Base-by-base conservation (phyloP, 2,888 invertebrate species). In the Eremobia ochroleuca region DNA sequence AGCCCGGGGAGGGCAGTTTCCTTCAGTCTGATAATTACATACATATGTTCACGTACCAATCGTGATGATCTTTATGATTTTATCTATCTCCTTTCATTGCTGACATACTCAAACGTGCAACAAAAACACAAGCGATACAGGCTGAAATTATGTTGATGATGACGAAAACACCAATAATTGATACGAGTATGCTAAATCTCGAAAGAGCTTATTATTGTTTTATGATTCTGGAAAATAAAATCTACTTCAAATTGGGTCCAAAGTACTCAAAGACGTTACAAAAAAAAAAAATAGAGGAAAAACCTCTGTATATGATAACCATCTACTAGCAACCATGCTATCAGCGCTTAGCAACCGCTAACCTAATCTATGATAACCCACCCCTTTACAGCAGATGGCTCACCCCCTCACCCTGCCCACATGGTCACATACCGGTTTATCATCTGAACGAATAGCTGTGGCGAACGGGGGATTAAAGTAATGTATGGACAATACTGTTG, bases 311-410 rank as follows among this genome's bases (percentile, higher is more conserved):
- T 3, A 21, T 4, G 28, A 28, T 21, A 66, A 25, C 8, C 65
- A 61, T 21, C 31, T 59, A 59, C 3, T 21, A 61, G 55, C 5
- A 40, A 59, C 34, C n/a, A n/a, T n/a, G n/a, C 34, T 73, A 71
- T 81, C 72, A 73, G 71, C 28, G 28, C 73, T 73, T 65, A 73
- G 76, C 55, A 75, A 82, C 75, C 59, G 73, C 77, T 75, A 68
- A 46, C 59, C 21, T 82, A 82, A 85, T 81, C 79, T 73, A 43
- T 9, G 61, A 28, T 34, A 64, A 64, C 13, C 73, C 69, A 73
- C 76, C 86, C 76, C 74, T 74, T 64, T 8, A 61, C 31, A 18
- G 76, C 85, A 76, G 81, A 59, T 76, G 85, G 28, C 37, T 21
- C 34, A 21, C 67, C 59, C 72, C 40, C 21, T 13, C 81, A 37